Base-by-base conservation (phyloP, 2,888 invertebrate species). In the Tetheella fluctuosa region DNA sequence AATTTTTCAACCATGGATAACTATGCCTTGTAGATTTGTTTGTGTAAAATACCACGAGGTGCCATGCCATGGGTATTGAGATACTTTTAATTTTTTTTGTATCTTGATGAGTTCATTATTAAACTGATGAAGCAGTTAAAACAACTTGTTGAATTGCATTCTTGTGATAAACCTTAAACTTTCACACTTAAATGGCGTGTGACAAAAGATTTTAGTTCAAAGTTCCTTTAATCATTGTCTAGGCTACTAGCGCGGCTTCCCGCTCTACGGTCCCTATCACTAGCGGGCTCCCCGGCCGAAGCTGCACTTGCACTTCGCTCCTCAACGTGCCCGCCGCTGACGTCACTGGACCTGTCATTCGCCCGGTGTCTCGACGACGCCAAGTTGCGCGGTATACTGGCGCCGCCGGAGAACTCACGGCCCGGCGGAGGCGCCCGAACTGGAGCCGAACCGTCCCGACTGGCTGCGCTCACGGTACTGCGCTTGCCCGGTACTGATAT, bases 401-500 rank as follows among this genome's bases (percentile, higher is more conserved):
- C 97, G 42, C 97, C 98, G 13, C 98, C 98, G 0, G 96, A 96
- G 76, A 97, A 97, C 81, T 96, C 97, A 0, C 91, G 97, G 30
- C 97, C 98, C 0, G 92, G 92, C 2, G 92, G 91, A 6, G 91
- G 91, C 1, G 83, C 80, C 20, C 64, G 87, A 23, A 85, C 89
- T 8, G 90, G 91, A n/a, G 86, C 89, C 0, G 92, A 92, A 63
- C 92, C 92, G 0, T 85, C 85, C 2, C 71, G 92, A 3, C 94
- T 98, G 48, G 95, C 97, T 52, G 96, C 97, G 70, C 89, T 98
- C 34, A 95, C 95, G 67, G 95, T 95, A 59, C 91, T 99, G 20
- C 94, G 95, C 65, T 90, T 98, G 59, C 96, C 97, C 25, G 98
- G 98, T 13, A 98, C 98, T 0, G 98, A 98, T 76, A 95, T 99